Base-by-base conservation (phyloP, 2,797 vertebrate species). In the Cirrhinus mrigala region DNA sequence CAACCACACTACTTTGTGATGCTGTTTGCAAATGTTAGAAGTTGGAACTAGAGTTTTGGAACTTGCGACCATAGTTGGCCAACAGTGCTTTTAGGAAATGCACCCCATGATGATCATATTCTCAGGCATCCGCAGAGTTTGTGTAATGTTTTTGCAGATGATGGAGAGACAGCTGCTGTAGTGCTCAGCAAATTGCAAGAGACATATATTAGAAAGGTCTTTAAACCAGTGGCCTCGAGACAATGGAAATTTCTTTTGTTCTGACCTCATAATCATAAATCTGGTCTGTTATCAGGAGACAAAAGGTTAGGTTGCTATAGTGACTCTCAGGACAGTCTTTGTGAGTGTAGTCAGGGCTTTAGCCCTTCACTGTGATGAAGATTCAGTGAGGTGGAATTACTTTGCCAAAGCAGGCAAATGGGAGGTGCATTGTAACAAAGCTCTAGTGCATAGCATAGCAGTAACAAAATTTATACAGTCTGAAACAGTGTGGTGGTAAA, bases 361-460 rank as follows among this genome's bases (percentile, higher is more conserved):
- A 73, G 70, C n/a, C 70, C 27, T 75, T 75, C 18, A 29, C 27
- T 29, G 16, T 54, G 73, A 54, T 33, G 4, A 75, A 18, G 48
- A 54, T 75, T 75, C 73, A 75, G 24, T 54, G 73, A 75, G 48
- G 27, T 75, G 73, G 14, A 48, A 50, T 74, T 50, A 50, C 44
- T 50, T 48, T 73, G 15, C 46, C 70, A 73, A 73, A 73, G n/a
- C n/a, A 73, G 50, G 46, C 46, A 73, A 14, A 50, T n/a, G 3
- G 37, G 20, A 15, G 20, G 44, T 48, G 14, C 14, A 27, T 62
- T 62, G 24, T 62, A 62, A 62, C 58, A 27, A 62, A 62, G n/a
- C 58, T 60, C 58, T 62, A 62, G n/a, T 62, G 58, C n/a, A 24
- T 60, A 24, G 58, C 60, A 14, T 24, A 62, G 1, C 58, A 15